Conservation (phyloP, 2,888 invertebrate species). For the Oscheius sp. region DNA sequence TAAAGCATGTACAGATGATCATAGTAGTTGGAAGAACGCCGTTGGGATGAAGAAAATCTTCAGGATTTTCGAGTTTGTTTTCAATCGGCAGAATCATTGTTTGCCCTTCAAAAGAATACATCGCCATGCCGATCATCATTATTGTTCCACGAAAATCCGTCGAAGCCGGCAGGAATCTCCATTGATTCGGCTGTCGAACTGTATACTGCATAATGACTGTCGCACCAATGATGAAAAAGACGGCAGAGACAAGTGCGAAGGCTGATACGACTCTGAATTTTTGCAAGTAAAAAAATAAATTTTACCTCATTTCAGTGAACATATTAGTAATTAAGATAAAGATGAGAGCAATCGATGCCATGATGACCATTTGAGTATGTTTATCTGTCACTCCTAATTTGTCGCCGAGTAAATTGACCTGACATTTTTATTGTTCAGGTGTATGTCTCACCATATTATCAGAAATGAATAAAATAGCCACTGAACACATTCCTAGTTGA, state of each 20-base stretch:
- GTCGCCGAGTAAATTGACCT: slow-evolving; percentile 61
- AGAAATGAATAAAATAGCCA: slow-evolving; percentile 69
- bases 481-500: slow-evolving; percentile 70
- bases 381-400: slow-evolving; percentile 50
- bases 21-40: slow-evolving; percentile 70
- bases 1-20: slow-evolving; percentile 64
- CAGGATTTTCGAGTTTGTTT: slow-evolving; percentile 68
- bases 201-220: slow-evolving; percentile 69
- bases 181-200: slow-evolving; percentile 43
- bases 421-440: background rate
- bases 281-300: background rate
- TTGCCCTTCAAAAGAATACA: slow-evolving; percentile 70
- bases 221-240: slow-evolving; percentile 69
- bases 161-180: background rate
- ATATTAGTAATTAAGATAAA: slow-evolving; percentile 68
- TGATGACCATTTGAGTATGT: slow-evolving; percentile 61
- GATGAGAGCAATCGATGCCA: slow-evolving; percentile 65
- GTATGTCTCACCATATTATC: slow-evolving; percentile 63
- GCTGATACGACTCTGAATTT: slow-evolving; percentile 58
- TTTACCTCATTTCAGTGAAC: slow-evolving; percentile 61
- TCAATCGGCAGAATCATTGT: slow-evolving; percentile 70
- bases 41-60: slow-evolving; percentile 66
- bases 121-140: slow-evolving; percentile 69
- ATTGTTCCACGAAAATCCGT: slow-evolving; percentile 67
- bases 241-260: slow-evolving; percentile 69